Conservation (phyloP, 2,888 invertebrate genomes). For the Orthosia gracilis region DNA sequence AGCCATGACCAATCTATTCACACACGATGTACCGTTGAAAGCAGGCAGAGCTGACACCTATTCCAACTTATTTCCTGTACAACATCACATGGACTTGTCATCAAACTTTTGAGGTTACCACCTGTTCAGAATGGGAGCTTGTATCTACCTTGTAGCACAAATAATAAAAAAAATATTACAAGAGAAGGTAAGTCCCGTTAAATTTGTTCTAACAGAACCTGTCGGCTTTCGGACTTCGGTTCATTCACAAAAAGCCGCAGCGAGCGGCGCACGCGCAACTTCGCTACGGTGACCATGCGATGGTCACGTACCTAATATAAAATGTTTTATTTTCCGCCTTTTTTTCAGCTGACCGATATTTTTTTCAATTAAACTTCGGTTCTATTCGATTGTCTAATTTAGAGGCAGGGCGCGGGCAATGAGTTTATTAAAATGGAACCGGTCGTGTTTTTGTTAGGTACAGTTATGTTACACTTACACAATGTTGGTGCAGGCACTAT, state of each 20-base stretch:
- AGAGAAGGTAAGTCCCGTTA: slow-evolving; percentile 83
- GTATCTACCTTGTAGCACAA: slow-evolving; percentile 70
- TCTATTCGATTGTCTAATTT: slow-evolving; percentile 62
- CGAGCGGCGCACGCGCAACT: slow-evolving; percentile 83
- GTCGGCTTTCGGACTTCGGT: slow-evolving; percentile 78
- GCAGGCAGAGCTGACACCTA: slow-evolving; percentile 34
- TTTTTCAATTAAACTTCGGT: slow-evolving; percentile 67
- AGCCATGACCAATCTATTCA: slow-evolving; percentile 31
- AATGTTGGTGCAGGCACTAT: slow-evolving; percentile 40
- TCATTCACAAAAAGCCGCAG: slow-evolving; percentile 87
- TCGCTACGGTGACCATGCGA: slow-evolving; percentile 78
- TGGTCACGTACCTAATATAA: slow-evolving; percentile 79
- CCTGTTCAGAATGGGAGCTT: slow-evolving; percentile 68
- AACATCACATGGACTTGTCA: slow-evolving; percentile 55
- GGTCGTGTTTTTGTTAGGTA: slow-evolving; percentile 56
- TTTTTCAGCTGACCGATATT: slow-evolving; percentile 70
- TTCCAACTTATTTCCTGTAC: slow-evolving; percentile 54
- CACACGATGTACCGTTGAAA: slow-evolving; percentile 39
- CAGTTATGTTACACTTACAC: slow-evolving; percentile 67
- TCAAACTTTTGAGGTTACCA: slow-evolving; percentile 65
- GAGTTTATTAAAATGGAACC: slow-evolving; percentile 64
- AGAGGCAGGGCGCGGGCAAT: slow-evolving; percentile 51
- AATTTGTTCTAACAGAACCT: slow-evolving; percentile 87
- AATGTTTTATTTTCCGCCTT: slow-evolving; percentile 70
- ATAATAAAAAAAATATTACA: slow-evolving; percentile 77